Percentiles rank a stretch among this genome's conserved stretches.
Evolutionary conservation across 2,797 vertebrate genomes (phyloP).

Genomic region (Taeniopygia guttata): DNA sequence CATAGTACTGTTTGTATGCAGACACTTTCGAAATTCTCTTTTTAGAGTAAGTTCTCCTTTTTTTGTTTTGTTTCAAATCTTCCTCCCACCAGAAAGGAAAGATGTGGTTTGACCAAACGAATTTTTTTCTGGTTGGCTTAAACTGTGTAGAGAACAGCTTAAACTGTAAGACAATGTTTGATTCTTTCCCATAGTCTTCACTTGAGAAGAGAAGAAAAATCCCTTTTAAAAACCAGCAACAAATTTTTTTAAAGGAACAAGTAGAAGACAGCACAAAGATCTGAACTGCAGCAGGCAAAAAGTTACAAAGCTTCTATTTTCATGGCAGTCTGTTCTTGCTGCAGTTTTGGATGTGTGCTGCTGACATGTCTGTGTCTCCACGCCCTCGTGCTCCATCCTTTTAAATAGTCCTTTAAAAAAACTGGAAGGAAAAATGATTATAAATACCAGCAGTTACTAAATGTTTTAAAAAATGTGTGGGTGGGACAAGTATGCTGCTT

Average conservation of each 20-base stretch:
- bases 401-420: neutral
- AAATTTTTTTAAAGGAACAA: neutral
- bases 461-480: neutral
- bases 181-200: neutral
- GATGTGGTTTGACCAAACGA: neutral
- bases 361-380: neutral
- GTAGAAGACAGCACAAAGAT: neutral
- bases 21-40: neutral
- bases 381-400: neutral
- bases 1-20: neutral
- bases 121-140: neutral
- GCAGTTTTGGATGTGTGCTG: neutral
- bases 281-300: neutral
- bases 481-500: neutral
- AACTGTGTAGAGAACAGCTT: neutral
- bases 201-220: neutral
- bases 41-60: neutral
- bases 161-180: neutral
- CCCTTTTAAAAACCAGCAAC: neutral
- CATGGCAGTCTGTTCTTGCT: neutral
- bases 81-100: neutral
- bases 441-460: slow-evolving; percentile 18
- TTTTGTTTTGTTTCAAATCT: neutral
- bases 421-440: neutral
- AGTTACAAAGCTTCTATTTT: neutral